Conservation (phyloP, 2,888 invertebrate species). For the Netelia virgata region DNA sequence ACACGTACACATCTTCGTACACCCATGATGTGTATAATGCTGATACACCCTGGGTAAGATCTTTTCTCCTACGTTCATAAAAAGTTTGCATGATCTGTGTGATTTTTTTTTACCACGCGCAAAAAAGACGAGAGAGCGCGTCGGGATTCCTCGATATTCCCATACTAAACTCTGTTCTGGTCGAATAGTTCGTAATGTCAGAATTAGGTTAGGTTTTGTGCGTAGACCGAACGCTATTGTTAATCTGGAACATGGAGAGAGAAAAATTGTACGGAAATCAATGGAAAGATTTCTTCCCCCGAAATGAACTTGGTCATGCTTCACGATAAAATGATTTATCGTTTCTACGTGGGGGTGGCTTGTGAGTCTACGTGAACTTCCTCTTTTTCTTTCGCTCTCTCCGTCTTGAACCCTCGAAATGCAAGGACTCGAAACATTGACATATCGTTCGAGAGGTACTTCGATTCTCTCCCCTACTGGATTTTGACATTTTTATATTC, state of each 20-base stretch:
- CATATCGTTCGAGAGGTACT: constrained; percentile 12
- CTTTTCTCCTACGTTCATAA: constrained; percentile 22
- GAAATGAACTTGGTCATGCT: background rate
- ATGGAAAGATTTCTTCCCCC: background rate
- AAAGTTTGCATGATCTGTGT: constrained; percentile 16
- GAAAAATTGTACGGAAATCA: background rate
- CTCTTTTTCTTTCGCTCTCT: background rate
- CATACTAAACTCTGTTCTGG: background rate
- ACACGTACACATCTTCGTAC: background rate
- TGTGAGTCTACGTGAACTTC: constrained; percentile 32
- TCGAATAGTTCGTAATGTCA: background rate
- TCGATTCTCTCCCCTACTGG: constrained; percentile 46
- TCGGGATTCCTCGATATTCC: background rate
- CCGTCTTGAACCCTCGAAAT: background rate
- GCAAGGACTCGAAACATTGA: constrained; percentile 49
- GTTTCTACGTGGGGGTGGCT: background rate
- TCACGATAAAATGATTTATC: constrained; percentile 48
- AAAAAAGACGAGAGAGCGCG: background rate
- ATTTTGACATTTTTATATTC: constrained; percentile 53
- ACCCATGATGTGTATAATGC: constrained; percentile 33
- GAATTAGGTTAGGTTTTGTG: background rate
- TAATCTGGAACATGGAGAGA: background rate
- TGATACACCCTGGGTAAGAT: constrained; percentile 37
- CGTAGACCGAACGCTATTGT: background rate
- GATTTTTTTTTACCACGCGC: background rate